A percentile compares a stretch with the other conserved stretches of the same genome.
Conservation (phyloP, 2,888 invertebrate species). For the Fragum whitleyi region DNA sequence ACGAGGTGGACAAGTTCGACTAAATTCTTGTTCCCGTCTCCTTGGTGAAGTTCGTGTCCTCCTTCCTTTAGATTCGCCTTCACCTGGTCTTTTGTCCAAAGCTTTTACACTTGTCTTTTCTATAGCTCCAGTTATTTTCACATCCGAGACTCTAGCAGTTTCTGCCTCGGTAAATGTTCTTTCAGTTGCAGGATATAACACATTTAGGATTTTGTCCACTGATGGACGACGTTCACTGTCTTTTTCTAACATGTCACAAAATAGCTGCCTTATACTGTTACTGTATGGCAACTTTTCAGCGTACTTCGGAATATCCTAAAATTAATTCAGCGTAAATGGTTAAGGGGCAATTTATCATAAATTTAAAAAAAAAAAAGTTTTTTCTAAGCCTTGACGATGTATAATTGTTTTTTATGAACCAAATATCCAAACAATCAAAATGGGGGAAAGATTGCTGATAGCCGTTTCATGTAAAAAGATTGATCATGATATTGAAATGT, state of each 20-base stretch:
- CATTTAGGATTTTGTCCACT: background rate
- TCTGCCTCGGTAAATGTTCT: background rate
- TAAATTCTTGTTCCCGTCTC: background rate
- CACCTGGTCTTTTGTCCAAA: background rate
- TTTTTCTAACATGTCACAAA: conserved; percentile 19
- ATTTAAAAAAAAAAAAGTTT: too few relatives aligned
- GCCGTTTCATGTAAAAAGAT: too few relatives aligned
- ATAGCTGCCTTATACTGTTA: background rate
- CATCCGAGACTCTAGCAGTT: background rate
- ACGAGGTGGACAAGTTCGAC: conserved; percentile 18
- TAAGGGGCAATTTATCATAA: too few relatives aligned
- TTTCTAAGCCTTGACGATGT: too few relatives aligned
- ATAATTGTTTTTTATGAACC: too few relatives aligned
- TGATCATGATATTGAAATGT: too few relatives aligned
- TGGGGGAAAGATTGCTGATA: too few relatives aligned
- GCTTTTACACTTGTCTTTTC: background rate
- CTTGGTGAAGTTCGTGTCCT: background rate
- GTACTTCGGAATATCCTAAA: background rate
- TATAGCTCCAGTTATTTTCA: background rate
- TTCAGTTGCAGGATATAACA: background rate
- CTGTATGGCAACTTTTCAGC: conserved; percentile 14
- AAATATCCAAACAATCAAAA: too few relatives aligned
- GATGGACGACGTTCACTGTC: conserved; percentile 8
- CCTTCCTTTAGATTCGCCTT: background rate
- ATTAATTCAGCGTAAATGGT: too few relatives aligned